Evolutionary conservation across 2,888 invertebrate species (phyloP).

Genomic region (Elmis aenea): DNA sequence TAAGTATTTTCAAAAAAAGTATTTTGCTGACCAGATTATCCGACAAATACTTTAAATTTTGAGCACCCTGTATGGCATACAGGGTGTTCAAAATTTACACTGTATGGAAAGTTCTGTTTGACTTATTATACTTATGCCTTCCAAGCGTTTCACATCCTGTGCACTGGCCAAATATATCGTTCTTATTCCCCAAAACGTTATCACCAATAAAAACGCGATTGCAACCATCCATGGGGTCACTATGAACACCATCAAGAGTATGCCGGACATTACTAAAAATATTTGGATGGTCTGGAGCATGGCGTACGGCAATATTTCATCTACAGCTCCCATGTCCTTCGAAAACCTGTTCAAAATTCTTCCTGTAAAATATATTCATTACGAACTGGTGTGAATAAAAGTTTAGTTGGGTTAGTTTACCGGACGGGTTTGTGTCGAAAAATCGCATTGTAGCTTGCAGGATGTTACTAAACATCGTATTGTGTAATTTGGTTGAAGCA

Average conservation of each 20-base stretch:
- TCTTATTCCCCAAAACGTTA: conserved; percentile 61
- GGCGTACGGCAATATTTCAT: conserved; percentile 64
- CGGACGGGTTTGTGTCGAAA: conserved; percentile 79
- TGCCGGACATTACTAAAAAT: conserved; percentile 65
- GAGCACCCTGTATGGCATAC: too few relatives aligned
- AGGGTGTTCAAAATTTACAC: too few relatives aligned
- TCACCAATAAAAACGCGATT: conserved; percentile 57
- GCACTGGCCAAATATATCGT: conserved; percentile 65
- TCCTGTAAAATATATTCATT: conserved; percentile 53
- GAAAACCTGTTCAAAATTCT: conserved; percentile 79
- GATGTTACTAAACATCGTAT: conserved; percentile 71
- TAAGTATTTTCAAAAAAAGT: too few relatives aligned
- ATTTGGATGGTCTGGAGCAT: conserved; percentile 62
- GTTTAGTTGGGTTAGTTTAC: too few relatives aligned
- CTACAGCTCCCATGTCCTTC: conserved; percentile 76
- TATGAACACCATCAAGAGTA: conserved; percentile 65
- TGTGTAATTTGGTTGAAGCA: conserved; percentile 70
- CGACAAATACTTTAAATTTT: too few relatives aligned
- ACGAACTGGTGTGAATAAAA: too few relatives aligned
- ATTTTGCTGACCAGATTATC: too few relatives aligned
- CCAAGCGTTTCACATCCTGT: conserved; percentile 64
- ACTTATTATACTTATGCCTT: conserved; percentile 47
- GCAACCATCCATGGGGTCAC: conserved; percentile 65
- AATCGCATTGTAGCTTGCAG: conserved; percentile 73
- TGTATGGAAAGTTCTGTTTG: too few relatives aligned